These are phyloP conservation scores for Drosophila testacea DNA, from an alignment of 2,888 invertebrate species.

Conservation along the genomic window DNA sequence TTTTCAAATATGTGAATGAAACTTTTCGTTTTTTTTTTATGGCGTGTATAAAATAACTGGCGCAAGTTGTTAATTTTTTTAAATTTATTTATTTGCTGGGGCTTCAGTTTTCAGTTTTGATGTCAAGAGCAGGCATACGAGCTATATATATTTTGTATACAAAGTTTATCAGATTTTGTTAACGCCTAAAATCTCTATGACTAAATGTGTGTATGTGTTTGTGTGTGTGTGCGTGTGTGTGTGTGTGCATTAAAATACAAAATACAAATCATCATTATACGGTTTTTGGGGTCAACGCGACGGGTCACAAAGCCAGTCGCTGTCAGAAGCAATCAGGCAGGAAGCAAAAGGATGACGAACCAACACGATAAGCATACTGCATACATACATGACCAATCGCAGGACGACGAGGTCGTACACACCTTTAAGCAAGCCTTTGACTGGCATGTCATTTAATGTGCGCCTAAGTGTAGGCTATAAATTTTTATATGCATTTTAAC, in stretches of 20 bases:
- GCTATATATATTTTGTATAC: neutral
- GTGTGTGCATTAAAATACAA: constrained; percentile 43
- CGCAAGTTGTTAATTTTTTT: neutral
- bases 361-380: constrained; percentile 38
- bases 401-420: constrained; percentile 1
- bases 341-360: constrained; percentile 29
- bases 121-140: neutral
- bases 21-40: neutral
- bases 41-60: constrained; percentile 20
- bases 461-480: constrained; percentile 76
- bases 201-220: neutral
- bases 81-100: neutral
- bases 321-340: constrained; percentile 31
- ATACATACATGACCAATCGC: neutral
- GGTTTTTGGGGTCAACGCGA: constrained; percentile 66
- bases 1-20: neutral
- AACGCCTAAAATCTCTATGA: neutral
- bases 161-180: neutral
- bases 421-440: constrained; percentile 62
- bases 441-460: constrained; percentile 75
- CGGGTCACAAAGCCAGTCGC: constrained; percentile 18
- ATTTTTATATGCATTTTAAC: constrained; percentile 79
- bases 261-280: constrained; percentile 64
- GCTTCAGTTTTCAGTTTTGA: neutral
- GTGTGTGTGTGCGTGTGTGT: neutral